phyloP scores from a whole-genome alignment of 2,888 invertebrate species.

The Drosophila ezoana region DNA sequence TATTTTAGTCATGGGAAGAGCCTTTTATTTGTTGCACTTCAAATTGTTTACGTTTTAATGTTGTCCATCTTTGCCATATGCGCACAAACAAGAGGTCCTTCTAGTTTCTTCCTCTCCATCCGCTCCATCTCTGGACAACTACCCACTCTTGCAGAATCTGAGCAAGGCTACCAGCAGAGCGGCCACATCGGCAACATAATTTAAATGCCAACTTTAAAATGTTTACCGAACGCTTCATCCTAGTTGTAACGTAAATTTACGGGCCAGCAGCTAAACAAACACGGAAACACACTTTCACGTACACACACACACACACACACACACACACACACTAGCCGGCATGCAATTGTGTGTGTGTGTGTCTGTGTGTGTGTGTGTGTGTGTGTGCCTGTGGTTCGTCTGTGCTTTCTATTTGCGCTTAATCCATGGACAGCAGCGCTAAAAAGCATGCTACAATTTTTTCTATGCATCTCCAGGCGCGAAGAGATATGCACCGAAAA shows the following conservation, averaged over 20 bases:
- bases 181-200: conserved; percentile 58
- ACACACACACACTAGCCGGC: conserved; percentile 1
- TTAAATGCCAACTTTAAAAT: conserved; percentile 78
- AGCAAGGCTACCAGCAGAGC: conserved; percentile 21
- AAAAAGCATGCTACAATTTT: conserved; percentile 62
- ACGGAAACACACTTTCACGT: conserved; percentile 40
- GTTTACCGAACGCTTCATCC: conserved; percentile 76
- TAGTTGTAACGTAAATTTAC: conserved; percentile 79
- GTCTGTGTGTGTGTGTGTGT: conserved; percentile 13
- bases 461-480: conserved; percentile 59
- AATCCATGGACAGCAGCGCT: conserved; percentile 63
- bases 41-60: neutral
- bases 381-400: conserved; percentile 49
- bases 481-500: conserved; percentile 65
- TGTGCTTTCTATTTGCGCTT: conserved; percentile 73
- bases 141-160: conserved; percentile 1
- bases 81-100: conserved; percentile 22
- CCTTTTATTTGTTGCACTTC: conserved; percentile 14
- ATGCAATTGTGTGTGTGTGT: neutral
- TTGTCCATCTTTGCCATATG: conserved; percentile 14
- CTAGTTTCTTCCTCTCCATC: neutral
- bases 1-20: neutral
- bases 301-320: conserved; percentile 10
- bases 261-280: conserved; percentile 75
- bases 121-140: neutral